Conservation (phyloP, 2,797 vertebrate genomes). For the Morus bassanus region DNA sequence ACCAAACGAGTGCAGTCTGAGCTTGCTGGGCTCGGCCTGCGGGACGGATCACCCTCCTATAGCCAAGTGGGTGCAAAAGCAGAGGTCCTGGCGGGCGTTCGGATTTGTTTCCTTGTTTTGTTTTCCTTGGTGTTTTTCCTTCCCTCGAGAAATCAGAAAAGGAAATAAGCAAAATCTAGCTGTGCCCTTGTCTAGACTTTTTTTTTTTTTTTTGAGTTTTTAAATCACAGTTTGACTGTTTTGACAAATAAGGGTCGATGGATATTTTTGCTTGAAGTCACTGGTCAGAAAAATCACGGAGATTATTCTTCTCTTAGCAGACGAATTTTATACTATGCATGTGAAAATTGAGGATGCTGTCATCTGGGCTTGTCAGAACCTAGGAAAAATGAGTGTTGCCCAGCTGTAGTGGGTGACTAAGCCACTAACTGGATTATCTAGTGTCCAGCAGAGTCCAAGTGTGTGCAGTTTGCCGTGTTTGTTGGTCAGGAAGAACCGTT, state of each 20-base stretch:
- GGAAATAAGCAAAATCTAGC: background rate
- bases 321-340: background rate
- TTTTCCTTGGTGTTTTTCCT: background rate
- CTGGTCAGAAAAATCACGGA: background rate
- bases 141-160: background rate
- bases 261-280: background rate
- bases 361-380: background rate
- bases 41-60: background rate
- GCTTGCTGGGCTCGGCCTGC: background rate
- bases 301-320: background rate
- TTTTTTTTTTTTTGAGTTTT: background rate
- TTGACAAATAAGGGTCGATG: background rate
- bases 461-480: background rate
- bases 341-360: background rate
- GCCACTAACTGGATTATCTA: background rate
- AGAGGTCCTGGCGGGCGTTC: background rate
- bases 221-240: background rate
- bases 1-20: background rate
- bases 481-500: background rate
- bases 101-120: background rate
- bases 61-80: background rate
- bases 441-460: background rate
- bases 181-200: background rate
- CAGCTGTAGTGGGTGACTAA: background rate
- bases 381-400: background rate